These are phyloP conservation scores for Epinotia ramella DNA, from an alignment of 2,888 invertebrate genomes.

Conservation along the genomic window DNA sequence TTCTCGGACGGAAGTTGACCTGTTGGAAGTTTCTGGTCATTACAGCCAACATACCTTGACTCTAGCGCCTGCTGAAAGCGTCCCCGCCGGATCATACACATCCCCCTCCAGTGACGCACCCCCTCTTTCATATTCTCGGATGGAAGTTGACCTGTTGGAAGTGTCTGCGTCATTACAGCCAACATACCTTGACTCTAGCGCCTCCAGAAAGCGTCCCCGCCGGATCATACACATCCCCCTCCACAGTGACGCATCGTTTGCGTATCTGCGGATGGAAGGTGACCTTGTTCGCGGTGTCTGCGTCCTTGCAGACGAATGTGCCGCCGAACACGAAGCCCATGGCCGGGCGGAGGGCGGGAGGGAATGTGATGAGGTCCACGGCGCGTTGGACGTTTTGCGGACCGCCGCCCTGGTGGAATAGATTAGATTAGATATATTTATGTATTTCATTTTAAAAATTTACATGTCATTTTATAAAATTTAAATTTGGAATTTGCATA, in stretches of 20 bases:
- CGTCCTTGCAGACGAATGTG: conserved; percentile 92
- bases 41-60: conserved; percentile 71
- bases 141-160: conserved; percentile 94
- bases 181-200: conserved; percentile 83
- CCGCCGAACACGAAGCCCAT: conserved; percentile 96
- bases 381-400: conserved; percentile 93
- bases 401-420: conserved; percentile 83
- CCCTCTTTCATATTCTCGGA: conserved; percentile 86
- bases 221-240: conserved; percentile 97
- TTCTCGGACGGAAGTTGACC: conserved; percentile 90
- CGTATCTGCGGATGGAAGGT: conserved; percentile 90
- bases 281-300: conserved; percentile 90
- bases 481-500: too few species aligned
- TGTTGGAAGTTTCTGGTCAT: conserved; percentile 87
- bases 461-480: too few species aligned
- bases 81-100: conserved; percentile 95
- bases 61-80: conserved; percentile 93
- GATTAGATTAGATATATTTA: too few species aligned
- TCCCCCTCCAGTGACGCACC: conserved; percentile 97
- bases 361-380: conserved; percentile 90
- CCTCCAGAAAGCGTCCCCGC: conserved; percentile 96
- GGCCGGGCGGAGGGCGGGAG: conserved; percentile 87
- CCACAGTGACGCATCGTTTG: conserved; percentile 92
- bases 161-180: conserved; percentile 69
- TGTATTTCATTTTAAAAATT: too few species aligned